phyloP scores from a whole-genome alignment of 2,888 invertebrate genomes.

The Pseudanteris insignis region DNA sequence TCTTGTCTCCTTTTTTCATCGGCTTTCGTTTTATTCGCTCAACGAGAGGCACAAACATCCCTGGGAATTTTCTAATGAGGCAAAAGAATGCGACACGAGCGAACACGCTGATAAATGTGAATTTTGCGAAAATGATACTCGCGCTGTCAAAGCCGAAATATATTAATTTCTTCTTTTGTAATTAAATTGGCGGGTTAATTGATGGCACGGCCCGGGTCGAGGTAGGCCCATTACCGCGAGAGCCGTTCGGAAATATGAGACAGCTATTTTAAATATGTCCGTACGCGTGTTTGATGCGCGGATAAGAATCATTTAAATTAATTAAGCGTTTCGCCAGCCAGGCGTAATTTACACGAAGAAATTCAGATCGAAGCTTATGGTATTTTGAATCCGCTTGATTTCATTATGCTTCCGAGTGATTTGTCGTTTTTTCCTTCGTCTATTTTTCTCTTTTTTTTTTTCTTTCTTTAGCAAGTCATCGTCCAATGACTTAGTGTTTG shows the following conservation, averaged over 20 bases:
- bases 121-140: slow-evolving; percentile 28
- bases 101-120: slow-evolving; percentile 27
- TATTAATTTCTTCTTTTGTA: slow-evolving; percentile 28
- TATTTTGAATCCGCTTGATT: no score
- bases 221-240: slow-evolving; percentile 9
- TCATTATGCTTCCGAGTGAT: no score
- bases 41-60: slow-evolving; percentile 12
- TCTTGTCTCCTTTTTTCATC: not conserved
- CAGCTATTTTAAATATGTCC: slow-evolving; percentile 14
- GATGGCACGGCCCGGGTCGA: slow-evolving; percentile 6
- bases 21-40: slow-evolving; percentile 1
- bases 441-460: no score
- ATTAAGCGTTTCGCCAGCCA: slow-evolving; percentile 7
- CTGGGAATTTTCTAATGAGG: slow-evolving; percentile 36
- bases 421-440: no score
- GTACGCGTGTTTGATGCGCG: slow-evolving; percentile 6
- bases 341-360: slow-evolving; percentile 1
- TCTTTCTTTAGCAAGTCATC: no score
- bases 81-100: slow-evolving; percentile 22
- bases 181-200: slow-evolving; percentile 28
- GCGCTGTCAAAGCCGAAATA: slow-evolving; percentile 27
- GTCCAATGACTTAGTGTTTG: no score
- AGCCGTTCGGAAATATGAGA: slow-evolving; percentile 12
- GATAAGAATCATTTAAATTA: slow-evolving; percentile 25
- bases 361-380: not conserved